Base-by-base conservation (phyloP, 23 tunicate species). In the Botrylloides violaceus region DNA sequence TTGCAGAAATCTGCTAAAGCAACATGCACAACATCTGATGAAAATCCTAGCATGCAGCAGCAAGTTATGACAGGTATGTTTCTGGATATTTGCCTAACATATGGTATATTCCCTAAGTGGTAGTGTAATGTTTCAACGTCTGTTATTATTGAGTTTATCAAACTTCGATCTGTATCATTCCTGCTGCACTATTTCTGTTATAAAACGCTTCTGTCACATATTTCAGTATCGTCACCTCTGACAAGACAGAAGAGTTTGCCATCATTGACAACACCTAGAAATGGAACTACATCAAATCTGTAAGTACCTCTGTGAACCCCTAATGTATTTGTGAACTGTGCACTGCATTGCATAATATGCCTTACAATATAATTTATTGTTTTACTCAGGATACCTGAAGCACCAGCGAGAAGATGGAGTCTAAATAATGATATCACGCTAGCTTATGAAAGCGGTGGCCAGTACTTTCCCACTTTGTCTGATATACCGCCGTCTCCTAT, bases 161-260 rank as follows among this genome's bases (percentile, higher is more conserved):
- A n/a, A n/a, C n/a, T n/a, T n/a, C n/a, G n/a, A n/a, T n/a, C n/a
- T n/a, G n/a, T n/a, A n/a, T n/a, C n/a, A n/a, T n/a, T n/a, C n/a
- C n/a, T n/a, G n/a, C n/a, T n/a, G n/a, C n/a, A n/a, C n/a, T n/a
- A n/a, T n/a, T n/a, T n/a, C n/a, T n/a, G n/a, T n/a, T n/a, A n/a
- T n/a, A n/a, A n/a, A n/a, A n/a, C n/a, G n/a, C n/a, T n/a, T n/a
- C n/a, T n/a, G n/a, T n/a, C n/a, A n/a, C n/a, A n/a, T n/a, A n/a
- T n/a, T 25, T 25, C 0, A 60, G 65, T 60, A 25, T 29, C 31
- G 32, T 60, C 65, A 18, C 65, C 65, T 25, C 29, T 68, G 59
- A 68, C 74, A 38, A 38, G 74, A 68, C 74, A 68, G 22, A 68
- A 68, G n/a, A 68, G 74, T 26, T 2, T 68, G 58, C 74, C 74